Evolutionary conservation across 2,113 vertebrate genomes (phyloP), one percentile per base, ranked within the genome.

Genomic region (Microcebus griseorufus): DNA sequence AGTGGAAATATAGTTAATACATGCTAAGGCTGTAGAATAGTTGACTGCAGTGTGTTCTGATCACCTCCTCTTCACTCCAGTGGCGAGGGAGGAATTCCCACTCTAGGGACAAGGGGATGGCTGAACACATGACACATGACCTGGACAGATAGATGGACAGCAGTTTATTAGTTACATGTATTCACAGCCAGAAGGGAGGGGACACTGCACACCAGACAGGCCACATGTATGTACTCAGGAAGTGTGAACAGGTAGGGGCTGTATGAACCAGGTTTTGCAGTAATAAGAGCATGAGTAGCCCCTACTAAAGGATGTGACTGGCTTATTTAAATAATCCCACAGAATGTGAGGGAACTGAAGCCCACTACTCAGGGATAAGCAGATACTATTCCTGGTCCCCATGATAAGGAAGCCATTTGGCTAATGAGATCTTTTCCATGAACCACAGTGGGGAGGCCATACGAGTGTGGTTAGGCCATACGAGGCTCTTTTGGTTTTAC

Each of bases 21-120:
- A 16, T 60, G 45, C 32, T 58, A 94, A 37, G n/a, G 89, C 4
- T n/a, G 32, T 4, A 88, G 23, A 79, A 94, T 94, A 58, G 62
- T 1, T 27, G 69, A 51, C 32, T 39, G 4, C 8, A 60, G 9
- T 29, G 2, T 42, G 27, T 64, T 93, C 48, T 67, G 23, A 91
- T 92, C 2, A 22, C 39, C 39, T 88, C 73, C 27, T 65, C 32
- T 37, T 81, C 32, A 91, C 1, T 22, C 11, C 13, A 27, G 2
- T 45, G 34, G 18, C 72, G 22, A 92, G 32, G 9, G 34, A 73
- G 55, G 9, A 48, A 29, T 39, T 72, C 37, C 37, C 32, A 75
- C 2, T 1, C 45, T 27, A 32, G 55, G 12, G 6, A 22, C 3
- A 5, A 14, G 8, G 16, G 10, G 27, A 48, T 34, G 34, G 23